These are phyloP conservation scores for Isurus oxyrinchus DNA, from an alignment of 2,113 vertebrate species.

Conservation along the genomic window DNA sequence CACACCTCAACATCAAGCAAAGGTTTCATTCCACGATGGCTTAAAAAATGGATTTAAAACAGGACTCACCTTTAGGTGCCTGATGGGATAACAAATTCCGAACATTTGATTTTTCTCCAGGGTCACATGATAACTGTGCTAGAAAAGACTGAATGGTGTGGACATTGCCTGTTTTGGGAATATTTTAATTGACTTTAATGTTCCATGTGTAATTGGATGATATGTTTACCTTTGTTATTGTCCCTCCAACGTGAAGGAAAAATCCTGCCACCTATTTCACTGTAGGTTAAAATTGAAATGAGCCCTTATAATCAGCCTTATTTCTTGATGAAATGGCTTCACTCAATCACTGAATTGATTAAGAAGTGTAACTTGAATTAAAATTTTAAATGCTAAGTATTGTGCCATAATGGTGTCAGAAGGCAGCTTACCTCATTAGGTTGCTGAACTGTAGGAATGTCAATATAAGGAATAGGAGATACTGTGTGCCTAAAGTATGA, in stretches of 20 bases:
- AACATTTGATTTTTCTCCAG: background rate
- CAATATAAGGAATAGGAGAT: background rate
- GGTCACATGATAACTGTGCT: background rate
- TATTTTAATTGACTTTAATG: background rate
- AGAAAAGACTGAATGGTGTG: background rate
- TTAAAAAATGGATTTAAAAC: background rate
- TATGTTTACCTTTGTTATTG: background rate
- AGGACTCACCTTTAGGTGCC: background rate
- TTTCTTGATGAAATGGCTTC: background rate
- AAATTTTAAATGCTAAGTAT: background rate
- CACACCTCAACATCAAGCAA: background rate
- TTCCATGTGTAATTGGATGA: background rate
- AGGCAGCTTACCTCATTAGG: background rate
- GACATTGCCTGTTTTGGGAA: background rate
- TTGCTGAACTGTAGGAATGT: background rate
- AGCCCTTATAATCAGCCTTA: background rate
- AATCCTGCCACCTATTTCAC: background rate
- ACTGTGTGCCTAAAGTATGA: background rate
- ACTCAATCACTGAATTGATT: background rate
- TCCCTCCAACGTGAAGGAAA: background rate
- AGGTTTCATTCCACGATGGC: background rate
- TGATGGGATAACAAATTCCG: background rate
- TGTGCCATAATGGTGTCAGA: background rate
- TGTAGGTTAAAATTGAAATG: background rate
- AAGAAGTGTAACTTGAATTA: background rate